Conservation (phyloP, 2,888 invertebrate species). For the Bibio marci region DNA sequence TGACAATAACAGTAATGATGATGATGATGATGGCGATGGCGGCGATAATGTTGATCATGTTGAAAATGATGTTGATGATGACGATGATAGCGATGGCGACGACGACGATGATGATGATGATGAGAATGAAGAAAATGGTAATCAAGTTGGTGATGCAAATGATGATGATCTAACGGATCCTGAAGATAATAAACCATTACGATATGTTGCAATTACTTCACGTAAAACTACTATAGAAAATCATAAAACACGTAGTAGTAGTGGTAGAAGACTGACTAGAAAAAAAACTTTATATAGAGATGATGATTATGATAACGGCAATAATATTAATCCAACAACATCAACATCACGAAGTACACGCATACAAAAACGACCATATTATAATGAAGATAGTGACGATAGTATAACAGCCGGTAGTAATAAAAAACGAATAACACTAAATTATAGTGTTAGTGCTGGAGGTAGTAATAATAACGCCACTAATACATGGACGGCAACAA, state of each 20-base stretch:
- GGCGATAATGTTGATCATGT: slow-evolving; percentile 2
- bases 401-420: slow-evolving; percentile 27
- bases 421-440: slow-evolving; percentile 4
- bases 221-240: slow-evolving; percentile 7
- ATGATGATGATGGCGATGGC: slow-evolving; percentile 1
- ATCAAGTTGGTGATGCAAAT: slow-evolving; percentile 5
- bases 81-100: background rate
- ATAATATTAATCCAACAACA: background rate
- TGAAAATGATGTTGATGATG: background rate
- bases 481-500: background rate
- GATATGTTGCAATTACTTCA: slow-evolving; percentile 18
- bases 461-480: background rate
- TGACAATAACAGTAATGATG: background rate
- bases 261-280: too few relatives aligned
- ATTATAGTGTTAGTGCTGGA: background rate
- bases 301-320: slow-evolving; percentile 7
- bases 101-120: background rate
- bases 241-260: background rate
- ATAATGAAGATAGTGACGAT: slow-evolving; percentile 42
- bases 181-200: slow-evolving; percentile 29
- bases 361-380: slow-evolving; percentile 32
- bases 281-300: slow-evolving; percentile 2
- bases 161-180: slow-evolving; percentile 22
- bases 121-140: slow-evolving; percentile 5
- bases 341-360: slow-evolving; percentile 14